Evolutionary conservation across 2,888 invertebrate genomes (phyloP).

Genomic region (Meghimatium bilineatum): DNA sequence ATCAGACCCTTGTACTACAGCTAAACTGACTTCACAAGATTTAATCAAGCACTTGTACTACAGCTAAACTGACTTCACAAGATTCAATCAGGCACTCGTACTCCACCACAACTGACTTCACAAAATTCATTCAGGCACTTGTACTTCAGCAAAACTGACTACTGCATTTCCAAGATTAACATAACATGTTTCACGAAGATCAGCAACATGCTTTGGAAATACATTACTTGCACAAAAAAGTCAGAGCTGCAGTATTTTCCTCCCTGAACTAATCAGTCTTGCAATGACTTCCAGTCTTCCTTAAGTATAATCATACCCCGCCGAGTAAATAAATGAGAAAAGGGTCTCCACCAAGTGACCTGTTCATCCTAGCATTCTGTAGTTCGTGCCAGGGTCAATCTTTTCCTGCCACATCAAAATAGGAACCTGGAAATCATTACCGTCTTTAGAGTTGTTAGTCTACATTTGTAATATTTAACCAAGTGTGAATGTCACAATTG

Average conservation of each 20-base stretch:
- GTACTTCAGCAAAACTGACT: no score
- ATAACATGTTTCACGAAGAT: no score
- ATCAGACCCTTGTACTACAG: no score
- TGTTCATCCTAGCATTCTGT: conserved; percentile 2
- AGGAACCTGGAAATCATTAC: not conserved
- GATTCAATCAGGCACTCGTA: no score
- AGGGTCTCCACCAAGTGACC: not conserved
- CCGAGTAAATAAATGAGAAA: conserved; percentile 14
- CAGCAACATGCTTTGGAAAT: no score
- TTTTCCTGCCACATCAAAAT: not conserved
- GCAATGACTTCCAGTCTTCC: no score
- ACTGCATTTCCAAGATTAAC: no score
- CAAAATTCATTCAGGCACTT: no score
- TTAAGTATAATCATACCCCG: conserved; percentile 8
- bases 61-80: no score
- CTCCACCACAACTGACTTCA: no score
- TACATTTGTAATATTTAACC: not conserved
- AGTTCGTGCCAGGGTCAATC: not conserved
- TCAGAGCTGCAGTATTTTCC: not conserved
- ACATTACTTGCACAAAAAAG: not conserved
- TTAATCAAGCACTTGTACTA: no score
- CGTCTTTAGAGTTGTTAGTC: not conserved
- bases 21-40: no score
- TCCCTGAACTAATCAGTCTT: not conserved
- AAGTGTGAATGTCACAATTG: not conserved